Conservation (phyloP, 2,888 invertebrate genomes). For the Philhelius pedissequus region DNA sequence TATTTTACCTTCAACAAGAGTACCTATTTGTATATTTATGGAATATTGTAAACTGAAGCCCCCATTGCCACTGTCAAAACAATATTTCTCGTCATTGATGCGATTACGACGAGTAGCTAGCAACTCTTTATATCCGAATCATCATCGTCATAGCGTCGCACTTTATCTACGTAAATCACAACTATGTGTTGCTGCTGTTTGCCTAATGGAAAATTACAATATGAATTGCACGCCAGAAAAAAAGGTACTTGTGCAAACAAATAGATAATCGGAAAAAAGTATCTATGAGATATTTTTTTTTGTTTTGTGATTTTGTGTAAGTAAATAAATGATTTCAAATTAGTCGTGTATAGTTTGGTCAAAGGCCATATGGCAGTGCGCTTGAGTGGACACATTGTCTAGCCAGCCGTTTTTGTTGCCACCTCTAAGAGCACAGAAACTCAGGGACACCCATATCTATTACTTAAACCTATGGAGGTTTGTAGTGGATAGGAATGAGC, state of each 20-base stretch:
- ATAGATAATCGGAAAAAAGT: neutral
- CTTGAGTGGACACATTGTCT: constrained; percentile 58
- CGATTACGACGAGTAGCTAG: neutral
- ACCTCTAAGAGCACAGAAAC: too few relatives aligned
- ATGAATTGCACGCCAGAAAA: constrained; percentile 28
- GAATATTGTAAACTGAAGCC: neutral
- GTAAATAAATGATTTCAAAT: constrained; percentile 57
- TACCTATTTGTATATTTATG: neutral
- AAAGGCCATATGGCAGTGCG: constrained; percentile 42
- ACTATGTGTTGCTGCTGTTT: constrained; percentile 6
- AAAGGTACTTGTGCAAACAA: neutral
- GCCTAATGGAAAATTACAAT: constrained; percentile 61
- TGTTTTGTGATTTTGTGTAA: constrained; percentile 34
- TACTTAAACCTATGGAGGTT: neutral
- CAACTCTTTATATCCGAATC: neutral
- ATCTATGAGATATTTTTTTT: constrained; percentile 3
- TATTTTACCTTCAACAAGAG: neutral
- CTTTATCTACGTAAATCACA: constrained; percentile 23
- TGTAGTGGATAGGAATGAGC: too few relatives aligned
- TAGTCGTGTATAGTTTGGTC: constrained; percentile 37
- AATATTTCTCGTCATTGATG: constrained; percentile 25
- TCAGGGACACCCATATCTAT: constrained; percentile 5
- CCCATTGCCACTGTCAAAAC: constrained; percentile 44
- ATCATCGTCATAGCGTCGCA: neutral
- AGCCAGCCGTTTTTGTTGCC: neutral